Conservation (phyloP, 2,113 vertebrate genomes). For the Cyanocitta stelleri region DNA sequence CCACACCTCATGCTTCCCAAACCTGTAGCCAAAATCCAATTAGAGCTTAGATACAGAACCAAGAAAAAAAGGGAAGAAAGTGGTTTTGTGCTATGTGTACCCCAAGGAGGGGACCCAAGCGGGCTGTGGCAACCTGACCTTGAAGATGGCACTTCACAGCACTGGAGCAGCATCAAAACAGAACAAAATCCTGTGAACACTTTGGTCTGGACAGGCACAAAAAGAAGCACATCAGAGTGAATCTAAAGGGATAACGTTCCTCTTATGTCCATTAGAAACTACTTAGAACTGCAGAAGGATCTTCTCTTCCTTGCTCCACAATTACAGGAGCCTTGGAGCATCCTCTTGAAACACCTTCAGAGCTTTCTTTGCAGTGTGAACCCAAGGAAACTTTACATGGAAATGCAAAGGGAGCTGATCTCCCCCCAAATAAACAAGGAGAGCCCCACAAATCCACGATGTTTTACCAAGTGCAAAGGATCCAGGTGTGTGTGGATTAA, state of each 20-base stretch:
- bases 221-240: neutral
- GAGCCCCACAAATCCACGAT: fast-evolving
- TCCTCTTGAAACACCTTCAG: neutral
- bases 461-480: neutral
- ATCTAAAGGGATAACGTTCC: neutral
- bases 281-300: neutral
- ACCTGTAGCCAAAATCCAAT: neutral
- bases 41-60: neutral
- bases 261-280: neutral
- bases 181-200: neutral
- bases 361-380: neutral
- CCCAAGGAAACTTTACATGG: neutral
- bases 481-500: neutral
- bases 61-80: neutral
- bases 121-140: neutral
- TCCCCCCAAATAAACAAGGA: neutral
- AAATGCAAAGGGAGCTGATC: neutral
- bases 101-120: neutral
- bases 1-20: neutral
- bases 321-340: neutral
- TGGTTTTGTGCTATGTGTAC: fast-evolving
- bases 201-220: neutral
- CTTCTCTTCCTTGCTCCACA: neutral
- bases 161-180: neutral
- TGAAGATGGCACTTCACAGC: neutral